Percentiles rank a stretch among this genome's conserved stretches.
phyloP scores from a whole-genome alignment of 2,888 invertebrate genomes.

The Leptogaster cylindrica region DNA sequence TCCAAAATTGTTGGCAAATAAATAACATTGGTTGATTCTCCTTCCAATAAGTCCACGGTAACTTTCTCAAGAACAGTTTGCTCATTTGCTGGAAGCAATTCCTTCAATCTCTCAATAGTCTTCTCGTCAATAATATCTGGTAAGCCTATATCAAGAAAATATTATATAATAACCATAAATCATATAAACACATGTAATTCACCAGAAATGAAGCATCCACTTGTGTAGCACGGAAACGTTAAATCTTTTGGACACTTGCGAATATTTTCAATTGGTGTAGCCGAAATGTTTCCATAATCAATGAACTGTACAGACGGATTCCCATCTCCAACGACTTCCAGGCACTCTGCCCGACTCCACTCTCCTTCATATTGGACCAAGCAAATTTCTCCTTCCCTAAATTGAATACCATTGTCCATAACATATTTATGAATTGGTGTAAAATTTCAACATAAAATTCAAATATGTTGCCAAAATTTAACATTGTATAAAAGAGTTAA shows the following conservation, averaged over 20 bases:
- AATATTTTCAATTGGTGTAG: constrained; percentile 54
- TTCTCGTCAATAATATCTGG: constrained; percentile 17
- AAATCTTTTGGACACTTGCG: constrained; percentile 57
- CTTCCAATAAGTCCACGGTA: background rate
- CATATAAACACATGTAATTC: background rate
- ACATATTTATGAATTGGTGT: background rate
- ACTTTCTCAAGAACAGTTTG: constrained; percentile 5
- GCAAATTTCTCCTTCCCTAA: constrained; percentile 55
- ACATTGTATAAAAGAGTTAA: background rate
- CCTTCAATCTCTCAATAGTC: background rate
- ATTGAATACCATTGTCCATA: background rate
- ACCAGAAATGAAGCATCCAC: constrained; percentile 54
- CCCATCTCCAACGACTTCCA: constrained; percentile 59
- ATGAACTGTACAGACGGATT: constrained; percentile 57
- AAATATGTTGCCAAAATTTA: too few species aligned
- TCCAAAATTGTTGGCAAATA: constrained; percentile 4
- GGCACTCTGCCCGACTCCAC: constrained; percentile 58
- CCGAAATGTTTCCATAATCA: constrained; percentile 57
- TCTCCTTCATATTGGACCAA: constrained; percentile 52
- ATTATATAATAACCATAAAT: background rate
- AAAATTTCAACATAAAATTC: too few species aligned
- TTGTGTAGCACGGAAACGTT: constrained; percentile 53
- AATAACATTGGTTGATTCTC: constrained; percentile 23
- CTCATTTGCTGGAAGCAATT: constrained; percentile 18
- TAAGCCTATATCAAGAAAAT: background rate